phyloP scores from a whole-genome alignment of 2,797 vertebrate genomes.

The Acanthis flammea region DNA sequence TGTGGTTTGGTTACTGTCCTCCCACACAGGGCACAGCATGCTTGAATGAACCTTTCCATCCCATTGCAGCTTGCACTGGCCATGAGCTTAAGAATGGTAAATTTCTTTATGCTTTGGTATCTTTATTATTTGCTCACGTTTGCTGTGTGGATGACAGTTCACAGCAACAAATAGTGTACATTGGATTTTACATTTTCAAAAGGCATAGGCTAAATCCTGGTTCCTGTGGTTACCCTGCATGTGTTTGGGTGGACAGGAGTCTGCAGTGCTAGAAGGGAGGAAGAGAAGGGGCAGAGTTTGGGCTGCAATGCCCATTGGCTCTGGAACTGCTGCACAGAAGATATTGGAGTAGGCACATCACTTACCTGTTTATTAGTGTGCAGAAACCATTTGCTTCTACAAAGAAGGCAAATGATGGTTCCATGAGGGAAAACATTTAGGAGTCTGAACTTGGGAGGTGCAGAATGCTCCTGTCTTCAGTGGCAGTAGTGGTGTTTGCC shows the following conservation, averaged over 20 bases:
- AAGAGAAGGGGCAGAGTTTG: not conserved
- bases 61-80: not conserved
- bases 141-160: not conserved
- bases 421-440: not conserved
- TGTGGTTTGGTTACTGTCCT: not conserved
- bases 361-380: not conserved
- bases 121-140: not conserved
- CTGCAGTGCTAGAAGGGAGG: not conserved
- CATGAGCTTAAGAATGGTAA: not conserved
- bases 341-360: not conserved
- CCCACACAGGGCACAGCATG: fast-evolving
- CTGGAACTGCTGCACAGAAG: not conserved
- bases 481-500: not conserved
- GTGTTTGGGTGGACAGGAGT: not conserved
- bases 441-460: not conserved
- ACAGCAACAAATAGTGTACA: not conserved
- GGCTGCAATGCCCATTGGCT: not conserved
- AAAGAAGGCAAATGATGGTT: not conserved
- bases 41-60: not conserved
- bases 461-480: not conserved
- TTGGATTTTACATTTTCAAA: not conserved
- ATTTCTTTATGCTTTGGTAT: not conserved
- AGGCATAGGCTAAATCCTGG: not conserved
- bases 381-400: not conserved
- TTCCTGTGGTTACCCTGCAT: fast-evolving